Evolutionary conservation across 2,113 vertebrate species (phyloP), one percentile per base, ranked within the genome.

Genomic region (Heterotis niloticus): DNA sequence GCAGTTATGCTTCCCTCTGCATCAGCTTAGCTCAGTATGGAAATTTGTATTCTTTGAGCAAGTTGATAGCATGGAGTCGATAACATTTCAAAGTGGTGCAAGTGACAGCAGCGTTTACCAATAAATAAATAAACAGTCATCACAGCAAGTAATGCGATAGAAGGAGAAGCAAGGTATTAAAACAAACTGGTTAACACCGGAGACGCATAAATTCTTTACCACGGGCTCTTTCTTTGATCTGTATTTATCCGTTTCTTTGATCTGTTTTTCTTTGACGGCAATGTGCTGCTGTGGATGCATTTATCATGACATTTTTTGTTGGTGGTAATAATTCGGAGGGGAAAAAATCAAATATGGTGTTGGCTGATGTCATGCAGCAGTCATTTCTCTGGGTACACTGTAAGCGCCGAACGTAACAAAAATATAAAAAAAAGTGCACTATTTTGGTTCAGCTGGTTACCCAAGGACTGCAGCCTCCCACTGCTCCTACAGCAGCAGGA

Each of bases 21-120:
- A n/a, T n/a, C n/a, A n/a, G n/a, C n/a, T n/a, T n/a, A 4, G 34
- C 34, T 72, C 54, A 51, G 34, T 72, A 1, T n/a, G 69, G 16
- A 72, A 54, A 72, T 72, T 52, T 72, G 69, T 51, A 72, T 72
- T 72, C 69, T 72, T 72, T 23, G 69, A 72, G 34, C 51, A 52
- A 72, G 69, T 72, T 72, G 51, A 20, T n/a, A 72, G 69, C 13
- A 34, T 72, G 34, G 7, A 34, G 69, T 51, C n/a, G 11, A 51
- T 51, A 72, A 72, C 18, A 13, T 72, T 72, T 72, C 69, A 72
- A 72, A 72, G 69, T 52, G 34, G 51, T 57, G 51, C 23, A 56
- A 59, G 51, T 54, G 34, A 71, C 69, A 52, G 69, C 44, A 72
- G 69, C 20, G 54, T 72, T 54, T 72, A 72, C n/a, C 44, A 24